Conservation (phyloP, 2,113 vertebrate genomes). For the Periophthalmodon schlosseri region DNA sequence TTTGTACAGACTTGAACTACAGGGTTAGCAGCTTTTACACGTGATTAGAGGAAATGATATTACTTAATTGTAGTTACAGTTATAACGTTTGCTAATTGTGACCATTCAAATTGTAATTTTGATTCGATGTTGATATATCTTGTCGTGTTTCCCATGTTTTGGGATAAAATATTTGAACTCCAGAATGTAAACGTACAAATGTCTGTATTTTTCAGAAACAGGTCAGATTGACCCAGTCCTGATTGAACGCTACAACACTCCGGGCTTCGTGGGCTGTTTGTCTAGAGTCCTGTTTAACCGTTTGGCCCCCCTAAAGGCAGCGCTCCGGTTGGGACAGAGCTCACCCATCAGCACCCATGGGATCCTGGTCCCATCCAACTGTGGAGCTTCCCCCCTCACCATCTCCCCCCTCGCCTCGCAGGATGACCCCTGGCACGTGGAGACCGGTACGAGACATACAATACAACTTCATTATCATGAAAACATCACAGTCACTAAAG, state of each 20-base stretch:
- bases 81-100: too few relatives aligned
- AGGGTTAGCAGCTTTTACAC: too few relatives aligned
- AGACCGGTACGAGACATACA: constrained; percentile 80
- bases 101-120: too few relatives aligned
- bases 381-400: constrained; percentile 90
- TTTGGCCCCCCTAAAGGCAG: constrained; percentile 89
- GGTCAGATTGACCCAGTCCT: constrained; percentile 90
- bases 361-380: constrained; percentile 94
- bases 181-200: too few relatives aligned
- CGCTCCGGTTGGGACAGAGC: constrained; percentile 78
- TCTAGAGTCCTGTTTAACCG: constrained; percentile 92
- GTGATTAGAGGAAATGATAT: too few relatives aligned
- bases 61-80: too few relatives aligned
- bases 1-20: too few relatives aligned
- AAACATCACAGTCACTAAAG: too few relatives aligned
- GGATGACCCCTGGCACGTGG: constrained; percentile 91
- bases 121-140: too few relatives aligned
- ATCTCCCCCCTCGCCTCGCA: constrained; percentile 88
- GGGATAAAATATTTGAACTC: too few relatives aligned
- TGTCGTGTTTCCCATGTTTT: too few relatives aligned
- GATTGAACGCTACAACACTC: constrained; percentile 93
- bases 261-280: constrained; percentile 92
- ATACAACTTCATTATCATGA: background rate
- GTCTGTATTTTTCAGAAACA: constrained; percentile 79
- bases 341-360: constrained; percentile 86